Evolutionary conservation across 2,797 vertebrate species (phyloP), one percentile per base, ranked within the genome.

Genomic region (Lophura swinhoii): DNA sequence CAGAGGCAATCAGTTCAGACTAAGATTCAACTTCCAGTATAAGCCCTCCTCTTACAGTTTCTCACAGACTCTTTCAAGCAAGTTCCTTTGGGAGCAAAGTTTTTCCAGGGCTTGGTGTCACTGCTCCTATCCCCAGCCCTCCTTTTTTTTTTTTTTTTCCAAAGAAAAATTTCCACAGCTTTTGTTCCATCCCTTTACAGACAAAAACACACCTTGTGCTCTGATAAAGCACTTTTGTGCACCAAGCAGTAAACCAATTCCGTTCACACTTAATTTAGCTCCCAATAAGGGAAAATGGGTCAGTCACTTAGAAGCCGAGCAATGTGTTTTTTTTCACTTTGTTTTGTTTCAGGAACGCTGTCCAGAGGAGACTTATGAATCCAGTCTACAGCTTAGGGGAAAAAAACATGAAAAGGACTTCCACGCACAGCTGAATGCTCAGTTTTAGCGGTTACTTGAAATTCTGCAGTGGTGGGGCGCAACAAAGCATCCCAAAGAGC

Each of bases 211-310:
- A 94, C 90, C 90, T 94, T 73, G 0, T 46, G 23, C 59, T 80
- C 90, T 59, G 78, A 96, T 91, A 93, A 91, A 82, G 89, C 87
- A 87, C 83, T 93, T 84, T 31, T 77, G 80, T 91, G 68, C 39
- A 74, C 62, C 66, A 82, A 86, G 76, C 74, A 93, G 77, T 28
- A 91, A 92, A 86, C 39, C 0, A 0, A 77, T 74, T 91, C 74
- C 75, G 70, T 88, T 95, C 85, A 93, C 92, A 91, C 85, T 92
- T 91, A 90, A 91, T 92, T 94, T 92, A 90, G 85, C 77, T 93
- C 94, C 87, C 90, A 88, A 66, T 29, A 94, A 86, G 74, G 85
- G 89, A 93, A 96, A 95, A 88, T 84, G 80, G 89, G 93, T 96
- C 83, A 96, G 74, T 58, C 68, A 35, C 64, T 91, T 63, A 66